A percentile compares a stretch with the other conserved stretches of the same genome.
Conservation (phyloP, 2,888 invertebrate genomes). For the Diadromus collaris region DNA sequence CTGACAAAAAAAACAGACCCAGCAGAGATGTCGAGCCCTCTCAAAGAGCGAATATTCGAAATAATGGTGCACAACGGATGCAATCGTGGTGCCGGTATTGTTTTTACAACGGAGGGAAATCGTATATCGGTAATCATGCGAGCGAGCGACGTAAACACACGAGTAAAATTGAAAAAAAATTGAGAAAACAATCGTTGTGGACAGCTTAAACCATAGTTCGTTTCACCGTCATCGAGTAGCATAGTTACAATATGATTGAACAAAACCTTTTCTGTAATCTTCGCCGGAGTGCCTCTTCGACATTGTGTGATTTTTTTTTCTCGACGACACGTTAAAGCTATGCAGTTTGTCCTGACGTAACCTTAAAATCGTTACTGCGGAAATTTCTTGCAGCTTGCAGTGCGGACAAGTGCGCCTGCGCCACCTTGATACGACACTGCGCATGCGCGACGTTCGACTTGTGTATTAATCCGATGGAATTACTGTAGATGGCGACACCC, state of each 20-base stretch:
- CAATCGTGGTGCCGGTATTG: not conserved
- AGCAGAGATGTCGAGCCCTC: not conserved
- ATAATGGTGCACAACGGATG: not conserved
- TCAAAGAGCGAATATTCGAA: not conserved
- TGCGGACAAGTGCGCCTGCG: slow-evolving; percentile 21
- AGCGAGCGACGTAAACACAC: slow-evolving; percentile 35
- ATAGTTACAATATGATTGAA: slow-evolving; percentile 67
- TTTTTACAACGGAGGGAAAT: slow-evolving; percentile 4
- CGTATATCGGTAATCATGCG: not conserved
- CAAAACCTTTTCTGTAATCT: slow-evolving; percentile 79
- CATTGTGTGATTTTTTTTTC: slow-evolving; percentile 66
- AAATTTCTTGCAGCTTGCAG: slow-evolving; percentile 13
- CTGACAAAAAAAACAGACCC: not conserved
- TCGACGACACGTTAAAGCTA: slow-evolving; percentile 56
- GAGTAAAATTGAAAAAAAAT: slow-evolving; percentile 18
- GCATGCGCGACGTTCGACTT: slow-evolving; percentile 19
- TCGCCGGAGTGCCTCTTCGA: slow-evolving; percentile 72
- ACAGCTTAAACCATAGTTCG: slow-evolving; percentile 45
- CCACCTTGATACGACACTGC: slow-evolving; percentile 18
- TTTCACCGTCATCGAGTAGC: slow-evolving; percentile 60
- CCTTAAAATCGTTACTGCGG: slow-evolving; percentile 66
- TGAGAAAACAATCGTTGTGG: slow-evolving; percentile 33
- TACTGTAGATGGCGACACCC: slow-evolving; percentile 43
- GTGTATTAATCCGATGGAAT: not conserved
- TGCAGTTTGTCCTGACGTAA: slow-evolving; percentile 63